These are phyloP conservation scores for Prochilodus magdalenae DNA, from an alignment of 2,113 vertebrate species.

Conservation along the genomic window DNA sequence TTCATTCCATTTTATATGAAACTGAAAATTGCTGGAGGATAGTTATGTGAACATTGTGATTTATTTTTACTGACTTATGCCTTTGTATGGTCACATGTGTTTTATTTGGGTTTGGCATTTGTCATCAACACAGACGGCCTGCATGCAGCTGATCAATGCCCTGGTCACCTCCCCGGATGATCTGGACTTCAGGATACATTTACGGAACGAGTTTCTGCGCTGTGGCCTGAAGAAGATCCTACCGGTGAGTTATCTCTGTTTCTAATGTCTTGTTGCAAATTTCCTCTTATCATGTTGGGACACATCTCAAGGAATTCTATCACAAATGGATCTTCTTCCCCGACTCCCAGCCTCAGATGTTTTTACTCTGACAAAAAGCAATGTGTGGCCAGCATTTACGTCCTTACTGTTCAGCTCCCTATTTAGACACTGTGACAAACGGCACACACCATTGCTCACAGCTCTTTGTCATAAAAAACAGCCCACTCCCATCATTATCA, in stretches of 20 bases:
- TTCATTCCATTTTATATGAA: background rate
- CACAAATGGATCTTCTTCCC: background rate
- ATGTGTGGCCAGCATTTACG: background rate
- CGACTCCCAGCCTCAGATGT: background rate
- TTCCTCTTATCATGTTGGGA: background rate
- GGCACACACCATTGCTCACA: background rate
- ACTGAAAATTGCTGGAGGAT: background rate
- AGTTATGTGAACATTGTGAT: background rate
- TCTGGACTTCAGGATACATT: constrained; percentile 97
- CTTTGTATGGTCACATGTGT: background rate
- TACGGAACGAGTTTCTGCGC: constrained; percentile 95
- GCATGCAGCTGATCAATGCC: constrained; percentile 98
- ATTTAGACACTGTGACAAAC: constrained; percentile 1
- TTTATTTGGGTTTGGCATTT: background rate
- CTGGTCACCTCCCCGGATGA: constrained; percentile 95
- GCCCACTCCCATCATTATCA: constrained; percentile 59
- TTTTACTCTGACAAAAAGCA: background rate
- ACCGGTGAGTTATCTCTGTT: constrained; percentile 82
- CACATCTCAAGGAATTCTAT: background rate
- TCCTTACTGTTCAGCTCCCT: background rate
- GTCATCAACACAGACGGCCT: constrained; percentile 84
- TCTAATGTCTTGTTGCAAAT: background rate
- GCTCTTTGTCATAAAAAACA: constrained; percentile 22
- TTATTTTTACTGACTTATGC: background rate
- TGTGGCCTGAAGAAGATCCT: constrained; percentile 93